phyloP scores from a whole-genome alignment of 2,113 vertebrate species.

The Calypte anna region DNA sequence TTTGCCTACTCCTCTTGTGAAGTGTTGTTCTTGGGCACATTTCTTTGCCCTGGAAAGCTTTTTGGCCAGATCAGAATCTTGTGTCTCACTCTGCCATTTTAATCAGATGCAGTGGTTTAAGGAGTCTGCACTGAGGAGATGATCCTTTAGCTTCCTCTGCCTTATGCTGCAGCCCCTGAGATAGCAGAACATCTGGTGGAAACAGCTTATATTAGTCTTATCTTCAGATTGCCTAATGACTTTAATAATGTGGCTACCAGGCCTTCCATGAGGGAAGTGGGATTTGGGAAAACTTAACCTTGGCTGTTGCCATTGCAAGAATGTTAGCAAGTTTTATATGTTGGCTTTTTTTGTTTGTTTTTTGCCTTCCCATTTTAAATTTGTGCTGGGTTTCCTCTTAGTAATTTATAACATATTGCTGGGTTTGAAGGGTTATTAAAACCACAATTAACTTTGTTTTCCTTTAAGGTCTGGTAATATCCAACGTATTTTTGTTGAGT shows the following conservation, averaged over 20 bases:
- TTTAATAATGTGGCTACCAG: not conserved
- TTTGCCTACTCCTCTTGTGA: not conserved
- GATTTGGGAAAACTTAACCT: not conserved
- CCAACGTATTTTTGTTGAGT: not conserved
- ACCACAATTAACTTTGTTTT: not conserved
- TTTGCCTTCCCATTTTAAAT: not conserved
- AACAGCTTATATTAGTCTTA: not conserved
- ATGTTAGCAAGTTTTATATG: not conserved
- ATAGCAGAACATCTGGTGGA: not conserved
- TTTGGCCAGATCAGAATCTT: not conserved
- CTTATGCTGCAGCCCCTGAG: not conserved
- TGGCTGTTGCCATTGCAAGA: not conserved
- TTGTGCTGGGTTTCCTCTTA: not conserved
- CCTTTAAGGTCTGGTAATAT: not conserved
- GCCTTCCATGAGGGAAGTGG: not conserved
- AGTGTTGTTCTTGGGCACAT: not conserved
- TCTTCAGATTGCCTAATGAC: not conserved
- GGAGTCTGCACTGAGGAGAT: not conserved
- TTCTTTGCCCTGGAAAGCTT: not conserved
- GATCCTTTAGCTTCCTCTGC: not conserved
- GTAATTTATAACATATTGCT: not conserved
- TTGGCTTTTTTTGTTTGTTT: not conserved
- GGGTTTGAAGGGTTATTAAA: not conserved
- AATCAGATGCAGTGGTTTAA: not conserved
- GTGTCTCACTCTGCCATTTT: rapidly evolving